Evolutionary conservation across 1,140 invertebrate genomes (phyloP).

Genomic region (Hylaeus anthracinus): DNA sequence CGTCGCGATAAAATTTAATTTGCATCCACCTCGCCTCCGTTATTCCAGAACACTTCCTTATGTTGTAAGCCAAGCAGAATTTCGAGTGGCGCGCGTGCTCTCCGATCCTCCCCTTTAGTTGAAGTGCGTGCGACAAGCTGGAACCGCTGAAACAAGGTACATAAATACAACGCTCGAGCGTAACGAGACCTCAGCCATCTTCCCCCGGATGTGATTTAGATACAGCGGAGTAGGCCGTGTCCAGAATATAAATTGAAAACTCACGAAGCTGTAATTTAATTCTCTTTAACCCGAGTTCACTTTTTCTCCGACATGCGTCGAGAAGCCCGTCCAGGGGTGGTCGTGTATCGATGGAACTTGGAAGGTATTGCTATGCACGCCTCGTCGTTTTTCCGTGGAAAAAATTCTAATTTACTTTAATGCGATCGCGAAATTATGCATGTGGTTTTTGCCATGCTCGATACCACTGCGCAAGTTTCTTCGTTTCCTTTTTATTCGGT

Average conservation of each 20-base stretch:
- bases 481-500: no score
- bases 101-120: no score
- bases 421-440: no score
- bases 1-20: conserved; percentile 23
- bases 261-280: conserved; percentile 8
- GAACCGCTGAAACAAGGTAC: background rate
- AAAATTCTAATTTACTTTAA: no score
- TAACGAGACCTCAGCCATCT: background rate
- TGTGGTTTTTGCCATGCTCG: no score
- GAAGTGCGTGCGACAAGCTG: background rate
- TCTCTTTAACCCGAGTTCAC: conserved; percentile 7
- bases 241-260: conserved; percentile 28
- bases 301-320: background rate
- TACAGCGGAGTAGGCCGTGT: conserved; percentile 6
- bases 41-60: background rate
- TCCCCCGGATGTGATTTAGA: conserved; percentile 14
- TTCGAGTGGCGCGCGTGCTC: background rate
- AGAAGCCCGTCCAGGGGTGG: no score
- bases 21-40: background rate
- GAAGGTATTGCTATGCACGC: no score
- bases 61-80: background rate
- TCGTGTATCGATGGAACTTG: background rate
- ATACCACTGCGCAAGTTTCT: no score
- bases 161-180: no score
- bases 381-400: no score